Conservation (phyloP, 1,140 invertebrate species). For the Heliconius himera region DNA sequence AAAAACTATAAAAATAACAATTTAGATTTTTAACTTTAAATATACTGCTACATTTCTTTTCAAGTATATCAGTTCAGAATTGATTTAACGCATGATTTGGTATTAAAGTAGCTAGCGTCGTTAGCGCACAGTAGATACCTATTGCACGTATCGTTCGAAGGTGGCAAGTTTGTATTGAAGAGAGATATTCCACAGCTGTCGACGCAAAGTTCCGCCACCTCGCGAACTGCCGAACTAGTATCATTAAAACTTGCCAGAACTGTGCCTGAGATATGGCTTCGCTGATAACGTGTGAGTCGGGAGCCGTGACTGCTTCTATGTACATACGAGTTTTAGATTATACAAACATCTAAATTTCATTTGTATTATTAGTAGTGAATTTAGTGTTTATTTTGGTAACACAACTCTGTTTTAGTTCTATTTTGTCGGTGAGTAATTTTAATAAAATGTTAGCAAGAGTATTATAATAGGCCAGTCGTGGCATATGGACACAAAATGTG, state of each 20-base stretch:
- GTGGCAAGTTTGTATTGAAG: neutral
- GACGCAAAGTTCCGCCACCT: neutral
- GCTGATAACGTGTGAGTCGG: neutral
- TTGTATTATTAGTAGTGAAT: neutral
- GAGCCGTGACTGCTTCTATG: neutral
- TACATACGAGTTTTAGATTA: neutral
- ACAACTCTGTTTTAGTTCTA: neutral
- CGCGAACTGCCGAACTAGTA: constrained; percentile 11
- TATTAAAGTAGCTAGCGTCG: neutral
- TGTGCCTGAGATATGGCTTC: neutral
- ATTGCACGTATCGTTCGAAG: neutral
- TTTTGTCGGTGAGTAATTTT: neutral
- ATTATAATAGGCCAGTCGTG: no score
- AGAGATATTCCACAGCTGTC: constrained; percentile 10
- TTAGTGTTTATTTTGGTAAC: neutral
- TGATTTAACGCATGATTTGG: neutral
- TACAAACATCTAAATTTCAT: neutral
- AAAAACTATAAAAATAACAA: no score
- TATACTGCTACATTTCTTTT: neutral
- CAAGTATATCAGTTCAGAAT: neutral
- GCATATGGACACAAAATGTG: no score
- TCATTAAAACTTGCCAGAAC: constrained; percentile 11
- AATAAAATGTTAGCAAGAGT: neutral
- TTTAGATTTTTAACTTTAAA: neutral
- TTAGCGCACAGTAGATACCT: neutral